Base-by-base conservation (phyloP, 2,888 invertebrate genomes). In the Ormyrus thymus region DNA sequence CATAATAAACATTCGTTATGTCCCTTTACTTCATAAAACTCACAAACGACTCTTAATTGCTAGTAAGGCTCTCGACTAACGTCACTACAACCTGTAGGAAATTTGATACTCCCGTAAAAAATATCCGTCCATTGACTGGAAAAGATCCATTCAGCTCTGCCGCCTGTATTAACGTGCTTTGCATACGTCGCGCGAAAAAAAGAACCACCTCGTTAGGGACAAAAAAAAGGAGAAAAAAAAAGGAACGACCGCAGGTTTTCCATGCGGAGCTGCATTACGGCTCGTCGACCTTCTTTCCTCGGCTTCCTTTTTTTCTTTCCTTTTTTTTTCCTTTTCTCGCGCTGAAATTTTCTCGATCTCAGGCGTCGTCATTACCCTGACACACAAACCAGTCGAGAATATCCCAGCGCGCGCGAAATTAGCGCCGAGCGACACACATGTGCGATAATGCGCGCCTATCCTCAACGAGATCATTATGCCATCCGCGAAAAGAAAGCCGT, bases 301-400 rank as follows among this genome's bases (percentile, higher is more conserved):
- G 29, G 29, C 29, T 29, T 29, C 29, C 4, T 45, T 62, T 53
- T n/a, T 10, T 62, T 71, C 15, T 66, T 58, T 61, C n/a, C n/a
- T n/a, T n/a, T n/a, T n/a, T 9, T 50, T 51, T 13, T 70, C 4
- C 46, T 56, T 56, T 77, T 29, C 53, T 51, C 45, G 10, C 10
- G 72, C 43, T 73, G 53, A 76, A 80, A 51, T 77, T 74, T 74
- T 77, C 70, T 72, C 53, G 59, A 68, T 66, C 65, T 15, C 15
- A 61, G 50, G 29, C 15, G 46, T 15, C 75, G 53, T 75, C 66
- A 80, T 80, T 77, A 78, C 71, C 71, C 71, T 76, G 77, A 81
- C 81, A 81, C 51, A 78, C 65, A 81, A 81, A 78, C 50, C 74
- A 10, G n/a, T n/a, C 55, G 61, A 55, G 71, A 72, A 72, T 76